Percentiles rank a stretch among this genome's conserved stretches.
These are phyloP conservation scores for Aphis craccivora DNA, from an alignment of 1,140 invertebrate genomes.

Conservation along the genomic window DNA sequence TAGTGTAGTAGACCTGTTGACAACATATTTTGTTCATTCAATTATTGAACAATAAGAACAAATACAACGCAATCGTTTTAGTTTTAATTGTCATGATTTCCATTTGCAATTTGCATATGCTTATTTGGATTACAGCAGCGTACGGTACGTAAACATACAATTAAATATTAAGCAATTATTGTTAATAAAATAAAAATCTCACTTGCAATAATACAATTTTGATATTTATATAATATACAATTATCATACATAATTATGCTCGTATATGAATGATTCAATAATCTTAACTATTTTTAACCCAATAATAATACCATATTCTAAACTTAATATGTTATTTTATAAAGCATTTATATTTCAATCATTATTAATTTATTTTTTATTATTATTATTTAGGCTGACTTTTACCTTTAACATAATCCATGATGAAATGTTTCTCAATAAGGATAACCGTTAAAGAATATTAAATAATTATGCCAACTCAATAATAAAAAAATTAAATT, in stretches of 20 bases:
- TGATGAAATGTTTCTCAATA: background rate
- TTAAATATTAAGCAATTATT: background rate
- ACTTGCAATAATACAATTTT: background rate
- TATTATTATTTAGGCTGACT: too few species aligned
- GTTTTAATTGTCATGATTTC: constrained; percentile 36
- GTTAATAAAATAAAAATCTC: background rate
- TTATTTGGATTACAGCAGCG: constrained; percentile 17
- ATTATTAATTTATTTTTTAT: background rate
- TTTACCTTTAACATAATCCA: background rate
- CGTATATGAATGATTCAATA: background rate
- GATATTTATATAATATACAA: background rate
- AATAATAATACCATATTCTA: background rate
- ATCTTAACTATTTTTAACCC: background rate
- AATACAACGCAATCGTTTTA: constrained; percentile 25
- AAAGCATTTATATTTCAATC: background rate
- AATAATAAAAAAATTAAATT: too few species aligned
- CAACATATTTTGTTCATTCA: constrained; percentile 47
- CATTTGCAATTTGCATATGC: constrained; percentile 35
- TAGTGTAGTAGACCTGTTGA: constrained; percentile 53
- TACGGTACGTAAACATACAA: constrained; percentile 19
- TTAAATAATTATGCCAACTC: background rate
- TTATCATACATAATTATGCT: background rate
- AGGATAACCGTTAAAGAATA: background rate
- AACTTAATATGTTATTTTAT: background rate
- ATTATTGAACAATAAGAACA: background rate